Evolutionary conservation across 2,113 vertebrate genomes (phyloP), one percentile per base, ranked within the genome.

Genomic region (Turnix velox): DNA sequence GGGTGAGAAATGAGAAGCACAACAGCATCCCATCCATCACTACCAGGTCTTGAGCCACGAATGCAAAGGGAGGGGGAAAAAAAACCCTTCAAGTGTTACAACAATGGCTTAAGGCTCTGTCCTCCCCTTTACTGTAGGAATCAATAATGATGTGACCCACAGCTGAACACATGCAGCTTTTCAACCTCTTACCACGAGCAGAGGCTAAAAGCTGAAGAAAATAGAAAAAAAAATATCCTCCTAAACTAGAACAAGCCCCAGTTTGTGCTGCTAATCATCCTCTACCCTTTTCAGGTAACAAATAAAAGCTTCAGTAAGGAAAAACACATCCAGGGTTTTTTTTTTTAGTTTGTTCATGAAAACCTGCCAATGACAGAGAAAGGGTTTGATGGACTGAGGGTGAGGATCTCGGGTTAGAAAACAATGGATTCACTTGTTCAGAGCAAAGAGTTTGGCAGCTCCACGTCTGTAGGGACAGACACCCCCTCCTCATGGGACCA

Each of bases 341-440:
- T n/a, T n/a, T n/a, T n/a, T n/a, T 58, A 91, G 94, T 88, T 87
- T 95, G 93, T 54, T 87, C 57, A 84, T 11, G 82, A 95, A 37
- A 96, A 76, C 67, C 84, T 87, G 54, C 87, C 97, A 94, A 76
- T 77, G 75, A 69, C 90, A 90, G 82, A 91, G 62, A 89, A 81
- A 71, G 55, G 80, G 11, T 87, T 55, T 79, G 85, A 95, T 19
- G 63, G 92, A 96, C 33, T 76, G 66, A 87, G 73, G 20, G 11
- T 83, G 48, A 55, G 80, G 76, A 76, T 81, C 83, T 92, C 57
- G 51, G 40, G 55, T 51, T 37, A 68, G 92, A 51, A 62, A 84
- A 63, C 57, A 82, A 90, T 5, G 28, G 30, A 96, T 96, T 54
- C 51, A 22, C 54, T 92, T 77, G 79, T 81, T 63, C 73, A 57